phyloP scores from a whole-genome alignment of 2,113 vertebrate genomes.

The Candoia aspera region DNA sequence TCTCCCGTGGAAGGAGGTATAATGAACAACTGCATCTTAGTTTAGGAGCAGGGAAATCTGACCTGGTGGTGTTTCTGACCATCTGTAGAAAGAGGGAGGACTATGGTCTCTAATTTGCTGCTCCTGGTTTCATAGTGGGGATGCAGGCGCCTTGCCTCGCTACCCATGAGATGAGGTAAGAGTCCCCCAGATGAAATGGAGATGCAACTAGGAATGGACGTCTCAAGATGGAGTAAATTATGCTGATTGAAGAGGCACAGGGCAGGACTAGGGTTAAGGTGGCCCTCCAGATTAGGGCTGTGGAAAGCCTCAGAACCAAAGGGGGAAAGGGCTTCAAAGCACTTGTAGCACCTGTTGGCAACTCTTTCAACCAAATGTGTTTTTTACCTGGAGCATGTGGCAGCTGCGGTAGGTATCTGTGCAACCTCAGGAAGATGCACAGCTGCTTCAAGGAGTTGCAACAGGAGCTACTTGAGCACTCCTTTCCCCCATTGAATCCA shows the following conservation, averaged over 20 bases:
- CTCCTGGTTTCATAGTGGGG: background rate
- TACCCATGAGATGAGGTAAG: background rate
- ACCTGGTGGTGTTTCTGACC: background rate
- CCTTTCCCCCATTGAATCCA: background rate
- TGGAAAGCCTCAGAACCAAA: background rate
- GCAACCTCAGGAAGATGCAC: background rate
- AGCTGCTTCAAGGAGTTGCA: background rate
- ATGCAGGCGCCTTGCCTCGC: background rate
- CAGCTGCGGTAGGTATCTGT: background rate
- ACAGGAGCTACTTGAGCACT: background rate
- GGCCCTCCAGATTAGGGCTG: background rate
- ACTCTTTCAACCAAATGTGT: background rate
- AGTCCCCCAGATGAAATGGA: background rate
- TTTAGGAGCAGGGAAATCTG: background rate
- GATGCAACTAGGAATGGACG: background rate
- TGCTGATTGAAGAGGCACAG: background rate
- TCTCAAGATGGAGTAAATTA: background rate
- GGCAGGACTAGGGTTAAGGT: background rate
- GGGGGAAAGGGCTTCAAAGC: background rate
- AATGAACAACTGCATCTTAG: background rate
- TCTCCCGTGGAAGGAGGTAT: slow-evolving; percentile 75
- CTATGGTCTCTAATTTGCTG: background rate
- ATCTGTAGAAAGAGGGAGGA: background rate
- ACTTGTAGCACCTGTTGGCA: background rate
- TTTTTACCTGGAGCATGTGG: background rate